A percentile compares a stretch with the other conserved stretches of the same genome.
Conservation (phyloP, 92 coral and sea anemone species). For the Muricea muricata region DNA sequence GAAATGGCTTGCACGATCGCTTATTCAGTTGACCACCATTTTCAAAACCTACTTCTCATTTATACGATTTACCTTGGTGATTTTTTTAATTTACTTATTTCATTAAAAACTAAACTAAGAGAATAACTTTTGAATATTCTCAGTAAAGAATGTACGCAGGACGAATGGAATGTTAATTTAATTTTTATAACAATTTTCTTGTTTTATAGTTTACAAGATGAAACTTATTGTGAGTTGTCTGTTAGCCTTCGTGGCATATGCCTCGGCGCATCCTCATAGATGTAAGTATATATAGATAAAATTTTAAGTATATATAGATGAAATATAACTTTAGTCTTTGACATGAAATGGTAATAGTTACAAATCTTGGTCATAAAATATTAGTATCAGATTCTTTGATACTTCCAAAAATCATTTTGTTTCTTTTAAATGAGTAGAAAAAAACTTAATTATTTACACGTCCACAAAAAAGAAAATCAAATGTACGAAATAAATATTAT, state of each 20-base stretch:
- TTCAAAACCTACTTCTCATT: not conserved
- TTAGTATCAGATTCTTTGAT: not conserved
- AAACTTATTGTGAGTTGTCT: slow-evolving; percentile 35
- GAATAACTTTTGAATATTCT: no score
- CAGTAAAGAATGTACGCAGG: no score
- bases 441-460: not conserved
- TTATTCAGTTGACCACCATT: not conserved
- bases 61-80: not conserved
- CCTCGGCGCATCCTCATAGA: slow-evolving; percentile 42
- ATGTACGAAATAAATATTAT: not conserved
- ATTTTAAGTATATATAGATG: no score
- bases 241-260: slow-evolving; percentile 37
- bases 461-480: not conserved
- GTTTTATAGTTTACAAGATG: slow-evolving; percentile 17
- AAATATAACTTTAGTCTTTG: no score
- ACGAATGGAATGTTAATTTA: not conserved
- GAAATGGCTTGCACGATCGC: not conserved
- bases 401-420: not conserved
- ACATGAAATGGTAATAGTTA: no score
- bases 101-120: not conserved
- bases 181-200: not conserved
- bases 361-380: no score
- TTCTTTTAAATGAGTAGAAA: not conserved
- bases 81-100: not conserved
- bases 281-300: slow-evolving; percentile 39